Percentiles rank a stretch among this genome's conserved stretches.
These are phyloP conservation scores for Sesamia nonagrioides DNA, from an alignment of 1,140 invertebrate genomes.

Conservation along the genomic window DNA sequence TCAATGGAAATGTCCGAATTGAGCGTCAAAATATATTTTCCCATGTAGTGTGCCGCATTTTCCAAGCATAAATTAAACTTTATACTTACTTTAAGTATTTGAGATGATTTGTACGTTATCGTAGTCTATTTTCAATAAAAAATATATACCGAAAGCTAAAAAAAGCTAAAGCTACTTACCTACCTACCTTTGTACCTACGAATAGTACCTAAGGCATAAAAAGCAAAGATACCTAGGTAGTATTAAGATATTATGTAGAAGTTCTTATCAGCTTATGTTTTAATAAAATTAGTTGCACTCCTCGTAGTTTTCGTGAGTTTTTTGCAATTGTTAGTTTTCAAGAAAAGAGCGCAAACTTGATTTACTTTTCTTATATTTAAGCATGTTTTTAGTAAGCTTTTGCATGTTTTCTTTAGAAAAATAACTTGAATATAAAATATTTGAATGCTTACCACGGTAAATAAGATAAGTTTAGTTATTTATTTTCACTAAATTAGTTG, in stretches of 20 bases:
- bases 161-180: too few relatives aligned
- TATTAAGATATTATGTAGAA: too few relatives aligned
- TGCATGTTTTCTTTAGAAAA: background rate
- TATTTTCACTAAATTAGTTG: conserved; percentile 24
- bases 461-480: background rate
- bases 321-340: background rate
- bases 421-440: background rate
- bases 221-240: too few relatives aligned
- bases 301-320: background rate
- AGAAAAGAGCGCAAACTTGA: background rate
- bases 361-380: background rate
- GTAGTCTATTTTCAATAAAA: background rate
- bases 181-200: too few relatives aligned
- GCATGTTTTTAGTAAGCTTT: background rate
- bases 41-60: conserved; percentile 1
- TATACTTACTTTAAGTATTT: background rate
- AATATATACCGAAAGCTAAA: too few relatives aligned
- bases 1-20: background rate
- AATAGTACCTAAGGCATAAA: too few relatives aligned
- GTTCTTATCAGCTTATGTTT: background rate
- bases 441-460: conserved; percentile 8
- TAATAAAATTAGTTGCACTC: background rate
- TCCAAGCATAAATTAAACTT: background rate
- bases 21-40: background rate
- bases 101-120: background rate